These are phyloP conservation scores for Leptodactylus fallax DNA, from an alignment of 2,797 vertebrate species.

Conservation along the genomic window DNA sequence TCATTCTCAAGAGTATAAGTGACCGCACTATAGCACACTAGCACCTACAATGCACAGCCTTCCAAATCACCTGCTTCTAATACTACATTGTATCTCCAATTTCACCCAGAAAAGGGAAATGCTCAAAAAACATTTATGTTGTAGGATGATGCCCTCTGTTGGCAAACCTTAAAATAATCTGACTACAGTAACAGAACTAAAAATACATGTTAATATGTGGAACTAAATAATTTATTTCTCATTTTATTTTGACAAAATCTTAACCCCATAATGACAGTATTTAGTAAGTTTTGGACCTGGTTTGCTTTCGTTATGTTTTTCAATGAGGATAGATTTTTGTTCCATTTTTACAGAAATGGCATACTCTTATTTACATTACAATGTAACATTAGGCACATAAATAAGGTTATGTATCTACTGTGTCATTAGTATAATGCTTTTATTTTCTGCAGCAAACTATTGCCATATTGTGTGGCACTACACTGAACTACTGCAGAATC, in stretches of 20 bases:
- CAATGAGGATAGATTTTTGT: too few species aligned
- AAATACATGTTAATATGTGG: not conserved
- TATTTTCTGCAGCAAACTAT: too few species aligned
- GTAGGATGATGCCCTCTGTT: slow-evolving; percentile 37
- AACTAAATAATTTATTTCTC: not conserved
- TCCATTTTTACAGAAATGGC: too few species aligned
- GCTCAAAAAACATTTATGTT: not conserved
- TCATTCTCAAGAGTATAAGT: not conserved
- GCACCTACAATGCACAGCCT: not conserved
- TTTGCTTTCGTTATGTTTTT: too few species aligned
- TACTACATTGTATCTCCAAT: not conserved
- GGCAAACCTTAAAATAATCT: not conserved
- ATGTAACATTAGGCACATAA: too few species aligned
- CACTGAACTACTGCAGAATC: too few species aligned
- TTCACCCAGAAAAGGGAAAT: not conserved
- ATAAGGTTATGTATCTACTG: too few species aligned
- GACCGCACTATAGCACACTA: not conserved
- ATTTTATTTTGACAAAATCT: not conserved
- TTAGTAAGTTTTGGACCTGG: too few species aligned
- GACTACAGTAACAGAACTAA: not conserved
- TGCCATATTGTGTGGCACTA: too few species aligned
- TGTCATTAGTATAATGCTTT: too few species aligned
- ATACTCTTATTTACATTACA: too few species aligned
- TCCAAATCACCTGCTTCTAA: too few species aligned
- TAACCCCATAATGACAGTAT: not conserved